Conservation (phyloP, 2,888 invertebrate species). For the Palloptera scutellata region DNA sequence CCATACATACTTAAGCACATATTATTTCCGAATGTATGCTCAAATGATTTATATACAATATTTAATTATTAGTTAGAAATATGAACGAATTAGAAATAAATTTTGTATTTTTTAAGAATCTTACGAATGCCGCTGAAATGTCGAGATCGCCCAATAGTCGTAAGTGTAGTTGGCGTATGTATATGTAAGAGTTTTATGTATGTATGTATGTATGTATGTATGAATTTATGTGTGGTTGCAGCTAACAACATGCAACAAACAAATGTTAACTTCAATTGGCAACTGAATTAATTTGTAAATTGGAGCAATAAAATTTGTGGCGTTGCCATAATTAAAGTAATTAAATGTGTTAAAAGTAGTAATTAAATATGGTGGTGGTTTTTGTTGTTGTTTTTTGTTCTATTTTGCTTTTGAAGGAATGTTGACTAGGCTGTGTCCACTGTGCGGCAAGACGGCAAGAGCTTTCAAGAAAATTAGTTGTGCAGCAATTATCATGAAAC, state of each 20-base stretch:
- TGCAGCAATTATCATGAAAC: too few relatives aligned
- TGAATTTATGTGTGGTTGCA: too few relatives aligned
- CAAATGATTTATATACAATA: conserved; percentile 12
- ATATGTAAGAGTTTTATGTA: too few relatives aligned
- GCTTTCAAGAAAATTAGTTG: too few relatives aligned
- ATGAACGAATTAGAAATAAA: neutral
- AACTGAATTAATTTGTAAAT: conserved; percentile 33
- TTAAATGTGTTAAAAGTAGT: conserved; percentile 18
- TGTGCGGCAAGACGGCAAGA: neutral
- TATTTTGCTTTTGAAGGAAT: neutral
- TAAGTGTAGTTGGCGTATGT: too few relatives aligned
- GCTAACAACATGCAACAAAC: too few relatives aligned
- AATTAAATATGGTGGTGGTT: conserved; percentile 10
- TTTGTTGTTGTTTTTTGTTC: neutral
- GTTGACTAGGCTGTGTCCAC: neutral
- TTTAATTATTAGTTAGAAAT: conserved; percentile 24
- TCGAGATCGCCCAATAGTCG: too few relatives aligned
- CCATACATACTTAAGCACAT: neutral
- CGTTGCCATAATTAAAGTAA: conserved; percentile 26
- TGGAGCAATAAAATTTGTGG: conserved; percentile 32
- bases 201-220: too few relatives aligned
- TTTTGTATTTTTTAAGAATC: too few relatives aligned
- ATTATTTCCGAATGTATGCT: neutral
- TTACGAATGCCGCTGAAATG: too few relatives aligned
- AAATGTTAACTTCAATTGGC: conserved; percentile 7